Evolutionary conservation across 2,888 invertebrate species (phyloP), one percentile per base, ranked within the genome.

Genomic region (Scaptomyza tumidula): DNA sequence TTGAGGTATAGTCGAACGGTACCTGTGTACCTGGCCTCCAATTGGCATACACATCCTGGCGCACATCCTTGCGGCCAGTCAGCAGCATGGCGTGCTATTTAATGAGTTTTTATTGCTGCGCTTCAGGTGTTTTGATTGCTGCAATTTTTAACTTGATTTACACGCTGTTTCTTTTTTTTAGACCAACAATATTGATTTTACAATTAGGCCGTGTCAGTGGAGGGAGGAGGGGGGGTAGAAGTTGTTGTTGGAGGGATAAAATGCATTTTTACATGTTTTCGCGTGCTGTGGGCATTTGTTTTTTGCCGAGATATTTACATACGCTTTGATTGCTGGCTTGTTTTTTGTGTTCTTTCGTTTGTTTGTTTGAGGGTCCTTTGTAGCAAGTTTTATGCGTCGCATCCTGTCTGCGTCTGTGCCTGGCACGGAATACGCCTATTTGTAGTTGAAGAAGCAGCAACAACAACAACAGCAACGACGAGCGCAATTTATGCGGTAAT

Each of bases 401-500:
- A 82, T 76, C 84, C 84, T 61, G 75, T 81, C 84, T 61, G 75
- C 52, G 13, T 37, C 50, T 37, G 69, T 62, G 53, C 33, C 65
- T 46, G 55, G 52, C 64, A 56, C 31, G 24, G 66, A 53, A 45
- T 46, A 56, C 61, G 71, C 60, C 60, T 61, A 70, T 65, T 71
- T 68, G 73, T 70, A 65, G 70, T 70, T 74, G 60, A 53, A 33
- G 33, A 16, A 49, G 7, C 48, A 33, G 31, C 31, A 48, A 11
- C n/a, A n/a, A n/a, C n/a, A n/a, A n/a, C n/a, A n/a, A 16, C 4
- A 45, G 9, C 11, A 45, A 39, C 49, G 43, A 14, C 19, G 59
- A 75, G 83, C 80, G 75, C 88, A 90, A 88, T 90, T 90, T 89
- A 88, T 90, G 85, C 76, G 89, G 89, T 90, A 89, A 90, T 89